Percentiles rank a stretch among this genome's conserved stretches.
These are phyloP conservation scores for Andrena minutula DNA, from an alignment of 2,888 invertebrate genomes.

Conservation along the genomic window DNA sequence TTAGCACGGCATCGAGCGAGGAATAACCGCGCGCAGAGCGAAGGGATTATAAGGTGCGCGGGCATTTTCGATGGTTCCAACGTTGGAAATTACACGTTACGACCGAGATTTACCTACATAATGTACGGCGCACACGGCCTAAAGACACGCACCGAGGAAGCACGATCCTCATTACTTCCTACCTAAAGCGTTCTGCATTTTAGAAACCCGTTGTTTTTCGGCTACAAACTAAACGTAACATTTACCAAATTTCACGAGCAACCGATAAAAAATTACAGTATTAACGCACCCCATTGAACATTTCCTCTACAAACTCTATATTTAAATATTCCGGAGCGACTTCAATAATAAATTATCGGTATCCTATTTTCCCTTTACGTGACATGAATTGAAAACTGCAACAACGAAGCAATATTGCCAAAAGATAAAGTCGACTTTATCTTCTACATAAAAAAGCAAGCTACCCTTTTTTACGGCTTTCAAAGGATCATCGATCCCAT, in stretches of 20 bases:
- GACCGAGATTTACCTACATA: constrained; percentile 15
- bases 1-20: not conserved
- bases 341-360: too few species aligned
- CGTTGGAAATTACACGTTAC: constrained; percentile 54
- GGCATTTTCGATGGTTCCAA: constrained; percentile 41
- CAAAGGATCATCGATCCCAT: not conserved
- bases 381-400: too few species aligned
- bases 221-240: not conserved
- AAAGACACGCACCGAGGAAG: not conserved
- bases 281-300: not conserved
- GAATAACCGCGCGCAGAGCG: constrained; percentile 8
- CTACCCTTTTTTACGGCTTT: not conserved
- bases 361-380: too few species aligned
- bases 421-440: not conserved
- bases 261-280: not conserved
- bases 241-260: not conserved
- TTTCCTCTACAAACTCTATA: too few species aligned
- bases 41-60: constrained; percentile 36
- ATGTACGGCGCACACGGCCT: not conserved
- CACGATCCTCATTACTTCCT: not conserved
- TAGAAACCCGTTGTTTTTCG: not conserved
- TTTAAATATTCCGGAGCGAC: too few species aligned
- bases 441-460: not conserved
- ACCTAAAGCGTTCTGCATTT: not conserved
- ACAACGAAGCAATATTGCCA: too few species aligned